Conservation (phyloP, 2,888 invertebrate genomes). For the Myopa testacea region DNA sequence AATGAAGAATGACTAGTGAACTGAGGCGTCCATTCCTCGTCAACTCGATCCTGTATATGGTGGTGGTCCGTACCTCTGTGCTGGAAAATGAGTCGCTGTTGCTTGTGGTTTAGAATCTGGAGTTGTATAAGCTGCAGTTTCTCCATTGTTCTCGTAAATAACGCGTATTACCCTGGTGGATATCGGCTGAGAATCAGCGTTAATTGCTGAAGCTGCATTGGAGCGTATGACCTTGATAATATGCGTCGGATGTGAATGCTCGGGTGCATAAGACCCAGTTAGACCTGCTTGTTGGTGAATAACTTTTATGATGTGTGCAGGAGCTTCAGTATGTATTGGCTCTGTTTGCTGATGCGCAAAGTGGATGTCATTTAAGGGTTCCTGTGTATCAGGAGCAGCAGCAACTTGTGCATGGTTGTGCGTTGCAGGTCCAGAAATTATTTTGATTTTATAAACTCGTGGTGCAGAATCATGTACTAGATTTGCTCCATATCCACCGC, state of each 20-base stretch:
- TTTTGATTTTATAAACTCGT: neutral
- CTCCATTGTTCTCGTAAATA: too few species aligned
- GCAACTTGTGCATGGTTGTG: neutral
- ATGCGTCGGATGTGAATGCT: conserved; percentile 46
- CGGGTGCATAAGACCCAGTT: conserved; percentile 20
- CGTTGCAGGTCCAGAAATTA: neutral
- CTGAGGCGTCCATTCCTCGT: neutral
- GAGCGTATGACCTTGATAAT: conserved; percentile 61
- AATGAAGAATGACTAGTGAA: neutral
- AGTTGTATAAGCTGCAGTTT: conserved; percentile 2
- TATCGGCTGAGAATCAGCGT: conserved; percentile 24
- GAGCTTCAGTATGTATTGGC: conserved; percentile 24
- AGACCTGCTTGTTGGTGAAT: conserved; percentile 46
- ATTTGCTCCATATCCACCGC: conserved; percentile 50
- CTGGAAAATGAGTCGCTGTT: conserved; percentile 51
- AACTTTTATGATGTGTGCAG: conserved; percentile 51
- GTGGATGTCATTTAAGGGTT: conserved; percentile 49
- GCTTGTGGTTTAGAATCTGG: conserved; percentile 27
- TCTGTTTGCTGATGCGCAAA: conserved; percentile 47
- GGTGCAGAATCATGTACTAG: neutral
- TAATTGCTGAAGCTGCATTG: conserved; percentile 47
- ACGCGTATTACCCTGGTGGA: neutral
- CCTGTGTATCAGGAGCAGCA: neutral
- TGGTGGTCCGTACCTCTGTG: conserved; percentile 57
- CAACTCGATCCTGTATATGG: too few species aligned